These are phyloP conservation scores for Stichopus horrens DNA, from an alignment of 53 echinoderm and acorn worm species.

Conservation along the genomic window DNA sequence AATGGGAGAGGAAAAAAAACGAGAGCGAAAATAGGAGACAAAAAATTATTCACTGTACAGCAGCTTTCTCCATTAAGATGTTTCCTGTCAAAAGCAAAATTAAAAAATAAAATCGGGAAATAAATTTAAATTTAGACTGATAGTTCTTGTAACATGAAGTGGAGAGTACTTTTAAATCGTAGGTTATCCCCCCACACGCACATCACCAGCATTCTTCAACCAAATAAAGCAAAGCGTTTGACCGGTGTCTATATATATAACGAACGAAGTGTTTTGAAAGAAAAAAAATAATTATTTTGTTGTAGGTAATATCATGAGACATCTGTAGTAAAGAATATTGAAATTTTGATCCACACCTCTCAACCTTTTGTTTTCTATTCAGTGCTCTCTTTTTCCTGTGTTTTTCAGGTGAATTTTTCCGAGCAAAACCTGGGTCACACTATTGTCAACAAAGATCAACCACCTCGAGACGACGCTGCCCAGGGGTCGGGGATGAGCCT, in stretches of 20 bases:
- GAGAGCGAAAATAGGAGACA: not conserved
- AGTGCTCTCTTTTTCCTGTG: no score
- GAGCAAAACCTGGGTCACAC: conserved; percentile 84
- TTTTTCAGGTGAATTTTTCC: conserved; percentile 83
- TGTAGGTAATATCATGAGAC: no score
- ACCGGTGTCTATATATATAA: no score
- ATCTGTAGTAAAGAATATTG: no score
- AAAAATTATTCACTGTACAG: conserved; percentile 13
- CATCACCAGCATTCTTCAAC: no score
- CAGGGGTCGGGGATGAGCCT: conserved; percentile 85
- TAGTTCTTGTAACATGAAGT: not conserved
- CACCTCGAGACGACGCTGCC: conserved; percentile 73
- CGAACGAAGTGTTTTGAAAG: no score
- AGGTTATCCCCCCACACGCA: no score
- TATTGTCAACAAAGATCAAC: conserved; percentile 58
- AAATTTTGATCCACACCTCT: no score
- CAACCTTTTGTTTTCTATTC: no score
- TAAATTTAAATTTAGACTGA: not conserved
- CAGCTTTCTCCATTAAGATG: conserved; percentile 29
- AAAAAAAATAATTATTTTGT: no score
- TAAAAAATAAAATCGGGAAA: not conserved
- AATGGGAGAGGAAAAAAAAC: not conserved
- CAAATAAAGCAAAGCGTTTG: no score
- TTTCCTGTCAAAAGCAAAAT: conserved; percentile 7
- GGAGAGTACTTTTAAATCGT: not conserved